Evolutionary conservation across 2,888 invertebrate species (phyloP).

Genomic region (Syrista parreyssii): DNA sequence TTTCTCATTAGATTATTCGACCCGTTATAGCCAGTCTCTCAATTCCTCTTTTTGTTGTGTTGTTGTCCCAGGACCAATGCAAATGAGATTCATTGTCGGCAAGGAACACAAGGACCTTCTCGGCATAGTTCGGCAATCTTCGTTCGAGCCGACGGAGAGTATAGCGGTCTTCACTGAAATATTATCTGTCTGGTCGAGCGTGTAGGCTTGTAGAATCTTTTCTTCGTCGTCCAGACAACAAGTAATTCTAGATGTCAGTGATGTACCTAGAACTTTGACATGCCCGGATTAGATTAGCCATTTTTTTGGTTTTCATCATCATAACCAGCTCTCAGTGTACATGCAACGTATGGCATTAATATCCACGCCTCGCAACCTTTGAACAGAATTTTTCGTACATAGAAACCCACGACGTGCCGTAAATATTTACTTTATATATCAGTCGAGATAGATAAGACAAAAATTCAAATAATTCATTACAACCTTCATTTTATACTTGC

Average conservation of each 20-base stretch:
- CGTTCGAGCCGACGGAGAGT: neutral
- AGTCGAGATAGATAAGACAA: neutral
- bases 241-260: neutral
- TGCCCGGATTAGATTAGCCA: neutral
- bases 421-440: neutral
- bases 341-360: neutral
- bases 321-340: neutral
- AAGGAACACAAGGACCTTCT: neutral
- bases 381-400: neutral
- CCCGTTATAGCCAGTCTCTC: neutral
- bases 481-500: neutral
- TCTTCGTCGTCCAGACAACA: neutral
- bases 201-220: neutral
- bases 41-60: neutral
- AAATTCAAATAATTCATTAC: neutral
- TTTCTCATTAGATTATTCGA: neutral
- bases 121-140: neutral
- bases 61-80: neutral
- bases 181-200: neutral
- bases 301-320: neutral
- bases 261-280: neutral
- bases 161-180: neutral
- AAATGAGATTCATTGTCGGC: neutral
- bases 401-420: neutral
- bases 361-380: neutral